Base-by-base conservation (phyloP, 2,888 invertebrate species). In the Perithous albicinctus region DNA sequence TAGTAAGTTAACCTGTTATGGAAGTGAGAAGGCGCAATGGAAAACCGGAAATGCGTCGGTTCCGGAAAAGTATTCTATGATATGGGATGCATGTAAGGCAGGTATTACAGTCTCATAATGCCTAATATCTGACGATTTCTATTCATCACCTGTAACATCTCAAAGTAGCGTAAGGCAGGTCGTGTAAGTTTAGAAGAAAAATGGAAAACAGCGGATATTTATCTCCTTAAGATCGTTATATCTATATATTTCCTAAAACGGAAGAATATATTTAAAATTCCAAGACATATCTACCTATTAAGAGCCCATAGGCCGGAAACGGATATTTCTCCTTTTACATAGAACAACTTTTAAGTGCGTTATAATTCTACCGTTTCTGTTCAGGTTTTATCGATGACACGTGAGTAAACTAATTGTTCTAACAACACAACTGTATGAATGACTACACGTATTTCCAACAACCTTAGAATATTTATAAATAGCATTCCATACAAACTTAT, bases 61-160 rank as follows among this genome's bases (percentile, higher is more conserved):
- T 56, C 29, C 69, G 54, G 8, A 12, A 26, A 38, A 56, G 8
- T 23, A 15, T 15, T 26, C 38, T 4, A 12, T n/a, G 26, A 12
- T 10, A 12, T 56, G 38, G 6, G 41, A 7, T 38, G 67, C 67
- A 67, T 67, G 35, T 20, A 51, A 38, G 35, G 35, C 48, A 35
- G 23, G 2, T 18, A 67, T 51, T 35, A 54, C 20, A 70, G 15
- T 41, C 26, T 61, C 23, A 54, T 32, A 8, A 41, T n/a, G 43
- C 35, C 54, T 48, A 29, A 43, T 61, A 66, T 72, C 54, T 38
- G 75, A 75, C 70, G 54, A 75, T 80, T 75, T 75, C 69, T 75
- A 80, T 80, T 80, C 80, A 80, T 70, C 75, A 32, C 66, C 43
- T 51, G 76, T 61, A 66, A 46, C 70, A 48, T 64, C 29, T 59